A percentile compares a stretch with the other conserved stretches of the same genome.
Conservation (phyloP, 35 echinoderm and acorn worm species). For the Apostichopus parvimensis region DNA sequence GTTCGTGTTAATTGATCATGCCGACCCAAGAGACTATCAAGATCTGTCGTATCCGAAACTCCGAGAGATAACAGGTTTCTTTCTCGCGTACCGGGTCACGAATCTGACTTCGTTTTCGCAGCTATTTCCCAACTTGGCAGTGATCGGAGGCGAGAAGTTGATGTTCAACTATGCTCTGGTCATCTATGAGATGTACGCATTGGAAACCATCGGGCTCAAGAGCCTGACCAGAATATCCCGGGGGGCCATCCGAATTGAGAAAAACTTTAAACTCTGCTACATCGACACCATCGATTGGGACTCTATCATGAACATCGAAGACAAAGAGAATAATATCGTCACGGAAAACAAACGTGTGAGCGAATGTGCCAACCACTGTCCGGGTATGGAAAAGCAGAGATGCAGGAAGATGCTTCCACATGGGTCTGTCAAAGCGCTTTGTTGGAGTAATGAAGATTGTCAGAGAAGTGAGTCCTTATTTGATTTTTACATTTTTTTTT, state of each 20-base stretch:
- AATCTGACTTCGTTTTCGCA: slow-evolving; percentile 60
- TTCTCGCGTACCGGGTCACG: slow-evolving; percentile 69
- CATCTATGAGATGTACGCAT: slow-evolving; percentile 83
- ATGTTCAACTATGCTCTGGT: slow-evolving; percentile 92
- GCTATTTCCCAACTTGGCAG: slow-evolving; percentile 87
- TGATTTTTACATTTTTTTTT: not conserved
- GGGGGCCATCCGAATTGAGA: slow-evolving; percentile 87
- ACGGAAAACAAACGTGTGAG: slow-evolving; percentile 75
- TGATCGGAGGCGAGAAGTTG: slow-evolving; percentile 77
- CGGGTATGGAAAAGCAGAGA: slow-evolving; percentile 16
- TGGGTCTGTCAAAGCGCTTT: slow-evolving; percentile 69
- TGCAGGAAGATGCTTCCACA: slow-evolving; percentile 55
- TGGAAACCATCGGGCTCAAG: slow-evolving; percentile 82
- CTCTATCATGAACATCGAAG: slow-evolving; percentile 63
- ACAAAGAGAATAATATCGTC: slow-evolving; percentile 79
- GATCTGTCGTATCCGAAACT: slow-evolving; percentile 75
- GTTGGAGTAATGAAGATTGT: slow-evolving; percentile 76
- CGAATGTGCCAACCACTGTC: slow-evolving; percentile 86
- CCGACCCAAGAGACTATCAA: slow-evolving; percentile 52
- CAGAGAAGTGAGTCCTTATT: slow-evolving; percentile 83
- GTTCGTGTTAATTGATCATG: slow-evolving; percentile 87
- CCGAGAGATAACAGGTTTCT: slow-evolving; percentile 83
- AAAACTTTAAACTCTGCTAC: slow-evolving; percentile 89
- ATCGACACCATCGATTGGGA: slow-evolving; percentile 75
- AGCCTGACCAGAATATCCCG: slow-evolving; percentile 69